Evolutionary conservation across 2,113 vertebrate species (phyloP).

Genomic region (Alethe castanea): DNA sequence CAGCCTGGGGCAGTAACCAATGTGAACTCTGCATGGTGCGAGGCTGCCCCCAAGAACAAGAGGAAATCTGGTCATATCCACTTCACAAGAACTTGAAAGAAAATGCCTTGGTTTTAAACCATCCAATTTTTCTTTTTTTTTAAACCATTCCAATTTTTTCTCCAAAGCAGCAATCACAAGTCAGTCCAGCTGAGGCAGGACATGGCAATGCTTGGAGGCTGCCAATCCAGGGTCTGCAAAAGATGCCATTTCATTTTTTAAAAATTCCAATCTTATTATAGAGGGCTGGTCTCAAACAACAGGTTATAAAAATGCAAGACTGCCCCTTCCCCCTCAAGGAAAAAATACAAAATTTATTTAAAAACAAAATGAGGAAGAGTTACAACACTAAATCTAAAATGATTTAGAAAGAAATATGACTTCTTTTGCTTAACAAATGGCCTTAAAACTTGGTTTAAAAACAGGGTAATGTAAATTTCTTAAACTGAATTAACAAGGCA

Average conservation of each 20-base stretch:
- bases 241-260: conserved; percentile 26
- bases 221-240: conserved; percentile 62
- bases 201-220: conserved; percentile 11
- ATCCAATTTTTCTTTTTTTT: conserved; percentile 46
- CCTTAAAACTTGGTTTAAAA: conserved; percentile 72
- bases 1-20: conserved; percentile 58
- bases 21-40: conserved; percentile 46
- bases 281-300: conserved; percentile 70
- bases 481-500: conserved; percentile 77
- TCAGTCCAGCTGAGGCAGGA: conserved; percentile 61
- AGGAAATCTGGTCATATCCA: conserved; percentile 64
- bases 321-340: conserved; percentile 70
- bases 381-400: conserved; percentile 74
- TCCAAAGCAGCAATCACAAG: conserved; percentile 52
- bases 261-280: conserved; percentile 49
- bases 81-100: conserved; percentile 76
- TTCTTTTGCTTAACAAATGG: conserved; percentile 74
- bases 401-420: conserved; percentile 74
- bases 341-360: conserved; percentile 73
- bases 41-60: conserved; percentile 60
- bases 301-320: conserved; percentile 71
- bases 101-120: conserved; percentile 72
- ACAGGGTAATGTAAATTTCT: conserved; percentile 71
- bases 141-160: conserved; percentile 30
- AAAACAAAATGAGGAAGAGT: conserved; percentile 74